Evolutionary conservation across 2,797 vertebrate genomes (phyloP).

Genomic region (Carapus acus): DNA sequence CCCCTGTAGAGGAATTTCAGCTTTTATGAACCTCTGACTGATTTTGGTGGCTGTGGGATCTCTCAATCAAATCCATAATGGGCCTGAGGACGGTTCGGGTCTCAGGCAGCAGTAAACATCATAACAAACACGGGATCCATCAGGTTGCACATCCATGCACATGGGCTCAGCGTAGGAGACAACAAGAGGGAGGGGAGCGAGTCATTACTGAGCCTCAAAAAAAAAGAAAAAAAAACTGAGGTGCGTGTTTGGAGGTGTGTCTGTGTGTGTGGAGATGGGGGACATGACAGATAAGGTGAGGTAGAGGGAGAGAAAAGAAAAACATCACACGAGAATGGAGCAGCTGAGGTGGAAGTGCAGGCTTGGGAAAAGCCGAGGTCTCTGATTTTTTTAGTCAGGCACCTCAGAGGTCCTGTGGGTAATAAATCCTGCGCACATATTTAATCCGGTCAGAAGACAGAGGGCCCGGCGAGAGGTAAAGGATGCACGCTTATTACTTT

Average conservation of each 20-base stretch:
- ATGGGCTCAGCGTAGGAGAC: slow-evolving; percentile 28
- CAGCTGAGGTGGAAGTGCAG: slow-evolving; percentile 7
- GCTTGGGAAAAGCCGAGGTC: slow-evolving; percentile 15
- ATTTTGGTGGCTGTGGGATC: slow-evolving; percentile 8
- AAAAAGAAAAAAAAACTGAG: slow-evolving; percentile 6
- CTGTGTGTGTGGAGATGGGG: slow-evolving; percentile 24
- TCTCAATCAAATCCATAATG: slow-evolving; percentile 18
- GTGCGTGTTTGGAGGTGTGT: slow-evolving; percentile 4
- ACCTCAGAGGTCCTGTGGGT: slow-evolving; percentile 40
- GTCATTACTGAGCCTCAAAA: too few relatives aligned
- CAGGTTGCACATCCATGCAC: slow-evolving; percentile 45
- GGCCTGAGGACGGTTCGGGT: neutral
- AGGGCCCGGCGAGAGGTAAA: slow-evolving; percentile 41
- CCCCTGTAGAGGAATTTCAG: slow-evolving; percentile 26
- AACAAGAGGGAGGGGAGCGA: slow-evolving; percentile 21
- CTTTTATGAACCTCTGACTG: slow-evolving; percentile 17
- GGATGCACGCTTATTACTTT: slow-evolving; percentile 63
- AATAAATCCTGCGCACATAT: slow-evolving; percentile 63
- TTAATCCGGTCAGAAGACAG: slow-evolving; percentile 60
- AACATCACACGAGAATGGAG: slow-evolving; percentile 16
- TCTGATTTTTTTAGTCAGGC: slow-evolving; percentile 23
- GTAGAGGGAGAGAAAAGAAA: slow-evolving; percentile 36
- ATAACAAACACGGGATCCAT: slow-evolving; percentile 42
- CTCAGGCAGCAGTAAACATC: slow-evolving; percentile 33
- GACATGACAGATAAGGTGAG: slow-evolving; percentile 25